Evolutionary conservation across 2,797 vertebrate genomes (phyloP), one percentile per base, ranked within the genome.

Genomic region (Galaxias olidus): DNA sequence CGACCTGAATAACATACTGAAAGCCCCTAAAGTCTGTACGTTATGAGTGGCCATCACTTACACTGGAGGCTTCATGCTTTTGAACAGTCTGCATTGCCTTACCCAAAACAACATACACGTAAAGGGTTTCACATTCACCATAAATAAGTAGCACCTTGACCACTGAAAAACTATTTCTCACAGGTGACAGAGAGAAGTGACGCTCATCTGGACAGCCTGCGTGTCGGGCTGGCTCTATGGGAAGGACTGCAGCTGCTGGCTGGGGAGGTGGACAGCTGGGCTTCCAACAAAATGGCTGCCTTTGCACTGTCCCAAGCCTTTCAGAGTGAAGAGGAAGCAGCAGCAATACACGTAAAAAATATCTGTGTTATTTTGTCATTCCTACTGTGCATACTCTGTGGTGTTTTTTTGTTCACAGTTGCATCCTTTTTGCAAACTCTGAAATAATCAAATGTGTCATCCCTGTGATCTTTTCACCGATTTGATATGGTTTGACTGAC

Each of bases 101-200:
- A 6, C 30, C 30, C 30, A 30, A 30, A 30, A 30, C 30, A 30
- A 3, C 30, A 30, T 30, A 30, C 30, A 30, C 6, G 30, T 30
- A n/a, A n/a, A n/a, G n/a, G n/a, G n/a, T n/a, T n/a, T n/a, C n/a
- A n/a, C n/a, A n/a, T n/a, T n/a, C n/a, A n/a, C n/a, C n/a, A n/a
- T n/a, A n/a, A n/a, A n/a, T n/a, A 30, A 2, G 30, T 30, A 30
- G 6, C 30, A 30, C 3, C 30, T 30, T 30, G 6, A 30, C 30
- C 30, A 30, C 30, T 8, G 15, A 51, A 15, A n/a, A n/a, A 14
- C 4, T n/a, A 19, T 59, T 9, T 41, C 40, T 42, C 58, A 13
- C 59, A 98, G 97, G 87, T 98, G 69, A 94, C 90, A 64, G 97
- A 98, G 65, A 94, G 94, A 79, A 93, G 92, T 0, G 96, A 98